Conservation (phyloP, 2,113 vertebrate species). For the Chinchilla lanigera region DNA sequence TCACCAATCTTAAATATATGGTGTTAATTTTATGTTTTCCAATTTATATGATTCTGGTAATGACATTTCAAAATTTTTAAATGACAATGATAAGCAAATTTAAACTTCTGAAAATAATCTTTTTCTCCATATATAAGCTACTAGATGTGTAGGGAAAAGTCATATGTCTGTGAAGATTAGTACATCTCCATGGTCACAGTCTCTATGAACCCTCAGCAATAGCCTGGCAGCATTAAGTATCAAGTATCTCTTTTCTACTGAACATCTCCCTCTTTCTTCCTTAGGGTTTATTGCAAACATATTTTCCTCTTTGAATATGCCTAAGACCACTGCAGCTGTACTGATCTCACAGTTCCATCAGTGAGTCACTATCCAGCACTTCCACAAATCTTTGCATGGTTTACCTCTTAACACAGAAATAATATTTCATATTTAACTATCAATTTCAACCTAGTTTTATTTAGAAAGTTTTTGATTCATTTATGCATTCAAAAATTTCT, state of each 20-base stretch:
- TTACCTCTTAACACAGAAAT: not conserved
- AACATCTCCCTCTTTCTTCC: not conserved
- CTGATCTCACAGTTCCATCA: not conserved
- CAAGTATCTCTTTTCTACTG: not conserved
- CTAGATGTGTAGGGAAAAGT: not conserved
- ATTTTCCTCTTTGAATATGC: not conserved
- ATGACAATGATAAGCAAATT: not conserved
- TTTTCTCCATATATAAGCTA: not conserved
- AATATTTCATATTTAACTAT: not conserved
- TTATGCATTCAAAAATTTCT: not conserved
- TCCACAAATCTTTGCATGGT: not conserved
- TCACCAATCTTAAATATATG: not conserved
- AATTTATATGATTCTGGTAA: not conserved
- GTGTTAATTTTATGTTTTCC: not conserved
- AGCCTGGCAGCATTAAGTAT: not conserved
- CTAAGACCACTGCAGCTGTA: not conserved
- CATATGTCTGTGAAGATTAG: not conserved
- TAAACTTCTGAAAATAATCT: not conserved
- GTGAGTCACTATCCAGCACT: not conserved
- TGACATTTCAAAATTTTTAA: conserved; percentile 8
- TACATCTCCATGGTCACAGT: too few species aligned
- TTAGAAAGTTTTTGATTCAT: not conserved
- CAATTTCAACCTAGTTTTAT: not conserved
- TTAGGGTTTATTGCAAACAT: not conserved
- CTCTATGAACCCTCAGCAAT: rapidly evolving